Percentiles rank a stretch among this genome's conserved stretches.
These are phyloP conservation scores for Myxocyprinus asiaticus DNA, from an alignment of 2,113 vertebrate species.

Conservation along the genomic window DNA sequence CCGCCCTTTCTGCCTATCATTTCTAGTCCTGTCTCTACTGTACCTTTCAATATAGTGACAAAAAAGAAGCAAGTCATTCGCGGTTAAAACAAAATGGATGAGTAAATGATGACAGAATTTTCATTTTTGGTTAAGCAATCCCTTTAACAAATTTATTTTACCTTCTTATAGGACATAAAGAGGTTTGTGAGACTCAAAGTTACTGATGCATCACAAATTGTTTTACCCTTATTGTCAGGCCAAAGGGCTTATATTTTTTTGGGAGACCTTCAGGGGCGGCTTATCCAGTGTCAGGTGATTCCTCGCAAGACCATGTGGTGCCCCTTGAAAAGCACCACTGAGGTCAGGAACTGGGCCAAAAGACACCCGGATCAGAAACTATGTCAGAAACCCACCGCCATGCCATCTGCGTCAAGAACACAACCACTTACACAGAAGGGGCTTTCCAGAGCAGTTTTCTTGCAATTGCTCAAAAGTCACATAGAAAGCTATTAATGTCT, in stretches of 20 bases:
- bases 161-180: background rate
- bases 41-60: no score
- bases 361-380: slow-evolving; percentile 63
- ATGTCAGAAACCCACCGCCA: slow-evolving; percentile 60
- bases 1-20: no score
- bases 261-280: slow-evolving; percentile 34
- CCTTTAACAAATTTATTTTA: background rate
- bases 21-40: no score
- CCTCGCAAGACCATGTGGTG: slow-evolving; percentile 77
- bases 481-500: background rate
- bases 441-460: slow-evolving; percentile 66
- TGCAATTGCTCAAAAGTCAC: slow-evolving; percentile 48
- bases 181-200: background rate
- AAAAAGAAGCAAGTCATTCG: no score
- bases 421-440: slow-evolving; percentile 60
- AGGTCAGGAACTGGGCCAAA: slow-evolving; percentile 52
- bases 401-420: slow-evolving; percentile 62
- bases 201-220: slow-evolving; percentile 20
- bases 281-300: slow-evolving; percentile 82
- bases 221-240: background rate
- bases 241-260: slow-evolving; percentile 11
- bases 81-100: no score
- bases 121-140: no score
- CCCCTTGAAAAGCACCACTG: slow-evolving; percentile 45
- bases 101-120: no score